These are phyloP conservation scores for Setipinna tenuifilis DNA, from an alignment of 2,797 vertebrate genomes.

Conservation along the genomic window DNA sequence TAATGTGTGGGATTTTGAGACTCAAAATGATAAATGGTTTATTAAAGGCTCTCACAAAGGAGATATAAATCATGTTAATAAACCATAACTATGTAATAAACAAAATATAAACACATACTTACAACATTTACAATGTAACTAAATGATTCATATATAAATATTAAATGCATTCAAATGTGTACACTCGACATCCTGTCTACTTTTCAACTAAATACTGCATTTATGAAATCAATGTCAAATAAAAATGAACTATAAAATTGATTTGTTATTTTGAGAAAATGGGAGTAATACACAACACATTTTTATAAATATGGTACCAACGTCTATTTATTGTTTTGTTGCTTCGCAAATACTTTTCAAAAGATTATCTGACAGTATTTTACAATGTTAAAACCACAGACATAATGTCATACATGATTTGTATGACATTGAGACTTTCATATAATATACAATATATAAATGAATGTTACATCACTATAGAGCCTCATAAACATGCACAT, in stretches of 20 bases:
- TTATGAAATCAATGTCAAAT: not conserved
- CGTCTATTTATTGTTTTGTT: not conserved
- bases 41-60: conserved; percentile 10
- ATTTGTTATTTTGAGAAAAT: not conserved
- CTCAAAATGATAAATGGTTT: not conserved
- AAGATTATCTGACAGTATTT: not conserved
- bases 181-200: not conserved
- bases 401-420: not conserved
- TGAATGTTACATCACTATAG: not conserved
- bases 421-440: not conserved
- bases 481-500: not conserved
- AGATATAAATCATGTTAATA: conserved; percentile 17
- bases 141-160: conserved; percentile 7
- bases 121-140: conserved; percentile 6
- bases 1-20: conserved; percentile 10
- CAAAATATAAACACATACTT: conserved; percentile 14
- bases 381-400: not conserved
- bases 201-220: not conserved
- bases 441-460: not conserved
- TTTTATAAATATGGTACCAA: not conserved
- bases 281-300: not conserved
- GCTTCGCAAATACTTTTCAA: not conserved
- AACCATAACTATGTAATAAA: conserved; percentile 19
- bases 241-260: not conserved
- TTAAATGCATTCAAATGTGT: not conserved